Evolutionary conservation across 2,888 invertebrate genomes (phyloP).

Genomic region (Idaea biselata): DNA sequence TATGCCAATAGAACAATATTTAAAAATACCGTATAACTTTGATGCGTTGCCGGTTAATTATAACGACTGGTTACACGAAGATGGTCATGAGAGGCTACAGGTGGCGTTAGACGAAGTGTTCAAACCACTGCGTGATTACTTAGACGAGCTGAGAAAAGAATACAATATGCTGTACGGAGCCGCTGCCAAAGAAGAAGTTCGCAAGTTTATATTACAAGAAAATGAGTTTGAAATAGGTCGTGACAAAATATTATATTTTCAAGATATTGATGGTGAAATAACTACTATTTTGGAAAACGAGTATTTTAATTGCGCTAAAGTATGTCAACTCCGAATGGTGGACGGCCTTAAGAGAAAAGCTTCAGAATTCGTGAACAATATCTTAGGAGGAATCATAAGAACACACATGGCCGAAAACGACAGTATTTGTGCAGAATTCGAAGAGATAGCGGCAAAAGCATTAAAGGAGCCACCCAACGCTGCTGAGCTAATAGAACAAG

Average conservation of each 20-base stretch:
- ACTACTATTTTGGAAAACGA: conserved; percentile 83
- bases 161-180: conserved; percentile 80
- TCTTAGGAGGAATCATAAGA: conserved; percentile 82
- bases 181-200: conserved; percentile 67
- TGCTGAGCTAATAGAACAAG: conserved; percentile 89
- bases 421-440: conserved; percentile 86
- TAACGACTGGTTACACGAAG: conserved; percentile 78
- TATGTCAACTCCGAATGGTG: conserved; percentile 83
- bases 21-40: conserved; percentile 57
- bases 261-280: conserved; percentile 80
- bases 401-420: conserved; percentile 84
- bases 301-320: conserved; percentile 84
- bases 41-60: conserved; percentile 80
- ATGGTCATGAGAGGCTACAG: conserved; percentile 76
- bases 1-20: conserved; percentile 79
- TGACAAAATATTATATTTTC: conserved; percentile 82
- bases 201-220: conserved; percentile 70
- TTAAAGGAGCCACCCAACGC: conserved; percentile 88
- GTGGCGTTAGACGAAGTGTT: conserved; percentile 77
- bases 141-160: conserved; percentile 71
- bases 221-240: conserved; percentile 81
- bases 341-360: conserved; percentile 81
- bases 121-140: conserved; percentile 78
- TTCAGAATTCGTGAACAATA: conserved; percentile 78
- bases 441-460: conserved; percentile 84